A percentile compares a stretch with the other conserved stretches of the same genome.
Conservation (phyloP, 2,113 vertebrate genomes). For the Oceanodroma tethys region DNA sequence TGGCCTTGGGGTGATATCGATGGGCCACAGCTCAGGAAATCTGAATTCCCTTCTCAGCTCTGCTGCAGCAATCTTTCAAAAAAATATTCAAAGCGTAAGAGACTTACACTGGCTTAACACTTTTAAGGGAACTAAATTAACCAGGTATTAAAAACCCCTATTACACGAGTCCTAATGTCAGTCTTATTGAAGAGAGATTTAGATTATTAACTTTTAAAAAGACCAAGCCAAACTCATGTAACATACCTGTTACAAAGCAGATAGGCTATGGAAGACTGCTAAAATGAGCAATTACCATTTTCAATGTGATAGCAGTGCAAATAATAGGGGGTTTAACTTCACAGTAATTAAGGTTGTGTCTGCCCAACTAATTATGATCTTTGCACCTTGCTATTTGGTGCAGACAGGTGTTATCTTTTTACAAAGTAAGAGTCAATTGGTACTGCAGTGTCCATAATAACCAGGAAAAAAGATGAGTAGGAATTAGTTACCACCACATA, state of each 20-base stretch:
- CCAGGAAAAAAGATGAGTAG: neutral
- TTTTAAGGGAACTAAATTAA: neutral
- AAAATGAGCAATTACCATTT: neutral
- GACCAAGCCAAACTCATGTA: neutral
- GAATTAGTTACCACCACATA: neutral
- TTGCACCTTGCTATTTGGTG: neutral
- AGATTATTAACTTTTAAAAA: neutral
- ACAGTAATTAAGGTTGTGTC: neutral
- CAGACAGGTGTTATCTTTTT: neutral
- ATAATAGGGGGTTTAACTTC: neutral
- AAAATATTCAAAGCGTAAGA: neutral
- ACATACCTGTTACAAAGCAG: neutral
- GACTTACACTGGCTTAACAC: neutral
- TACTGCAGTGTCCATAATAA: neutral
- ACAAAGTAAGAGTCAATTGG: neutral
- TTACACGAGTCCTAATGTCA: neutral
- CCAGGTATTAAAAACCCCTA: neutral
- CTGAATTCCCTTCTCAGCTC: neutral
- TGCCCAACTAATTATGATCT: neutral
- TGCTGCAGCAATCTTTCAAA: neutral
- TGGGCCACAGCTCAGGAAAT: neutral
- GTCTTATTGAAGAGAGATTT: neutral
- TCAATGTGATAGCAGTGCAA: neutral
- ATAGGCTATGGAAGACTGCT: neutral
- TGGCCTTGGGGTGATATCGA: neutral